Base-by-base conservation (phyloP, 2,797 vertebrate genomes). In the Micromesistius poutassou region DNA sequence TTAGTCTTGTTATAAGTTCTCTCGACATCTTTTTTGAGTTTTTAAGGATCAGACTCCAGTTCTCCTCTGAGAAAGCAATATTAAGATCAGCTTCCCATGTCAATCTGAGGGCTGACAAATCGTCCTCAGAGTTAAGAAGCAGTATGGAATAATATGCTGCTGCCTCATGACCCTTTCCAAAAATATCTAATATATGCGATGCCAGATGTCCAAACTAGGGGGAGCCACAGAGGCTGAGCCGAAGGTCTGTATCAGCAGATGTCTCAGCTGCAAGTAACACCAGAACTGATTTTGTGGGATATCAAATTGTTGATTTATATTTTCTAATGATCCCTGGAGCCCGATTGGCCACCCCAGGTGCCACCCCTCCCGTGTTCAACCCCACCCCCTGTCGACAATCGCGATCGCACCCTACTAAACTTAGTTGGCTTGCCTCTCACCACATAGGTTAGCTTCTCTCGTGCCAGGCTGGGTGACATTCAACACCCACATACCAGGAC, bases 121-220 rank as follows among this genome's bases (percentile, higher is more conserved):
- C 30, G 10, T 25, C 13, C 3, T 73, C 76, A 19, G 42, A 77
- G n/a, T 14, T 30, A 35, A 35, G 12, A 13, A 55, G 77, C 12
- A 66, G 2, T 46, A 66, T 55, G 25, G 76, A 77, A 19, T 73
- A 73, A 12, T 73, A 73, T 40, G 40, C 72, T 8, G 46, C 55
- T 19, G 72, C 71, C n/a, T 78, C 71, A 3, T 68, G 72, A 74
- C 77, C 77, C 13, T 19, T 30, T 50, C 30, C 9, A n/a, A 36
- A 73, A 35, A 73, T 62, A 19, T 62, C 71, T 33, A 55, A 31
- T 50, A 31, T 50, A 77, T 25, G 1, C 22, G 4, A 25, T 25
- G 8, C 14, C 16, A 68, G 25, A 42, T 74, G 35, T 74, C 73
- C 16, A 50, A 19, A 31, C 30, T 71, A n/a, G 36, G 73, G 55